These are phyloP conservation scores for Elymnias hypermnestra DNA, from an alignment of 1,140 invertebrate genomes.

Conservation along the genomic window DNA sequence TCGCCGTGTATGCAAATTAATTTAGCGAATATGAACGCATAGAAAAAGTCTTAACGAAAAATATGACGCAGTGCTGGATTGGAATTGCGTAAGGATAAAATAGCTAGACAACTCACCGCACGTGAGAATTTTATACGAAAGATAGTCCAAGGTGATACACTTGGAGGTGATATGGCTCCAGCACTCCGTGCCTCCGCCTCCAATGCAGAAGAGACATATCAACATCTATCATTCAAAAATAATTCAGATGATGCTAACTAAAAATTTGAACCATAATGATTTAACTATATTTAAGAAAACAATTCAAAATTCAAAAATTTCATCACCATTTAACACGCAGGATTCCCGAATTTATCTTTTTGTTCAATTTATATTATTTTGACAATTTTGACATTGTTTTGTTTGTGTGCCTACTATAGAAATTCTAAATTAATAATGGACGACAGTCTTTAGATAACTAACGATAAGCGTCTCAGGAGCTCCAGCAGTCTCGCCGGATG, in stretches of 20 bases:
- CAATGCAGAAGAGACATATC: constrained; percentile 20
- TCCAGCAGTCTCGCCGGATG: too few relatives aligned
- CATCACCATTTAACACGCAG: too few relatives aligned
- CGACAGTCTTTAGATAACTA: too few relatives aligned
- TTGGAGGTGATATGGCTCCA: neutral
- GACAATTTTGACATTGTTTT: too few relatives aligned
- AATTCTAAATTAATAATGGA: too few relatives aligned
- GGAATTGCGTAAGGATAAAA: constrained; percentile 32
- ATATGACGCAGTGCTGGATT: constrained; percentile 32
- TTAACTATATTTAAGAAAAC: neutral
- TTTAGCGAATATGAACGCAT: constrained; percentile 47
- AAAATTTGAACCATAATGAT: too few relatives aligned
- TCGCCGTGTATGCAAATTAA: constrained; percentile 43
- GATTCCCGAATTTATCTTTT: too few relatives aligned
- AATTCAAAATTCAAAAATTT: neutral
- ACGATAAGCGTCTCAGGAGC: too few relatives aligned
- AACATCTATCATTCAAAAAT: constrained; percentile 9
- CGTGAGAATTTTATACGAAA: constrained; percentile 44
- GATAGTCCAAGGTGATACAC: constrained; percentile 21
- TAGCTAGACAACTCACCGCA: constrained; percentile 32
- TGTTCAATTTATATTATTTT: too few relatives aligned
- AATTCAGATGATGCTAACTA: neutral
- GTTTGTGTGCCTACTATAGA: too few relatives aligned
- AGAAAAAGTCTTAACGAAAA: constrained; percentile 35
- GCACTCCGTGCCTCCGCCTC: constrained; percentile 22